A percentile compares a stretch with the other conserved stretches of the same genome.
Evolutionary conservation across 1,140 invertebrate genomes (phyloP).

Genomic region (Pristionchus pacificus): DNA sequence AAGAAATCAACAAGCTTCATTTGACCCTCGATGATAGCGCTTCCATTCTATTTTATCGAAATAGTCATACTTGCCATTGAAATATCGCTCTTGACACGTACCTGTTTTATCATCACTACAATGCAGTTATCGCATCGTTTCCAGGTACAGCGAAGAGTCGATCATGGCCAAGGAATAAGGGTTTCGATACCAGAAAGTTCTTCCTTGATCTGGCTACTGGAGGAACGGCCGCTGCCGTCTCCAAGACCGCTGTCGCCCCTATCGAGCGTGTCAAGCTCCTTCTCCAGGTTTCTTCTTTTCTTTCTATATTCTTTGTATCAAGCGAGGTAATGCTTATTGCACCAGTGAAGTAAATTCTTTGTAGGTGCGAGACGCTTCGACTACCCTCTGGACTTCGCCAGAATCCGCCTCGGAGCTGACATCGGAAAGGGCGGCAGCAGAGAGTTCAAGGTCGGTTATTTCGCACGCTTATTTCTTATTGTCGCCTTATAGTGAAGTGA

Average conservation of each 20-base stretch:
- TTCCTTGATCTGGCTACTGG: slow-evolving; percentile 50
- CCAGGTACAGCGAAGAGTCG: no score
- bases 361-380: slow-evolving; percentile 52
- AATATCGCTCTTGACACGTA: no score
- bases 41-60: no score
- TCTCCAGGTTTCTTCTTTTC: slow-evolving; percentile 31
- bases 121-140: no score
- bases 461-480: no score
- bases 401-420: slow-evolving; percentile 59
- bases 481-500: no score
- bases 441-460: slow-evolving; percentile 60
- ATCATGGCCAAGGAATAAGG: slow-evolving; percentile 35
- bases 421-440: slow-evolving; percentile 56
- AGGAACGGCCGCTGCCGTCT: no score
- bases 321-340: not conserved
- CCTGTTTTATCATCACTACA: no score
- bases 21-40: no score
- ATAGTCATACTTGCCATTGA: no score
- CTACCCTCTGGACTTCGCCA: slow-evolving; percentile 60
- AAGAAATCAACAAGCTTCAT: no score
- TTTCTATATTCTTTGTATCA: not conserved
- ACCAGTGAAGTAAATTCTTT: not conserved
- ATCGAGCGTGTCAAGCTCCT: no score
- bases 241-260: slow-evolving; percentile 58
- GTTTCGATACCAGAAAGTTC: slow-evolving; percentile 51